Conservation (phyloP, 2,797 vertebrate species). For the Gastrophryne carolinensis region DNA sequence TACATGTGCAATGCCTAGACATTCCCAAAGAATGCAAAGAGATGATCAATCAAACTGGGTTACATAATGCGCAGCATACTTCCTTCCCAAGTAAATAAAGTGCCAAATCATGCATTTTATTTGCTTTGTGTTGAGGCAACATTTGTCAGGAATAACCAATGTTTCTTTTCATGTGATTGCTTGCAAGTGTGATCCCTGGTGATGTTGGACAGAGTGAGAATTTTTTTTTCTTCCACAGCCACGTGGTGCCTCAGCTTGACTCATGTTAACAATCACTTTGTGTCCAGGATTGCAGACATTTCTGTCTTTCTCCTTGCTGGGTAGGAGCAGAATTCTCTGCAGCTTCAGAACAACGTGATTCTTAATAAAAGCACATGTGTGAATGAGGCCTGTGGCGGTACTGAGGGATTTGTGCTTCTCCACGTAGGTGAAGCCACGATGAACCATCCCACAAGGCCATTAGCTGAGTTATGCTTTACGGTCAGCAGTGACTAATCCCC, state of each 20-base stretch:
- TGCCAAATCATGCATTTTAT: background rate
- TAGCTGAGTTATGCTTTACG: background rate
- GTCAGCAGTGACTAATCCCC: background rate
- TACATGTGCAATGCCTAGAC: background rate
- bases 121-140: background rate
- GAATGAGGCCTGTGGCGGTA: background rate
- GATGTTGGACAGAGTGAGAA: conserved; percentile 15
- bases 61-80: background rate
- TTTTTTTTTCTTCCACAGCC: conserved; percentile 6
- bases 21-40: background rate
- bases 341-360: background rate
- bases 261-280: conserved; percentile 15
- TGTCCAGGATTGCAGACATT: conserved; percentile 24
- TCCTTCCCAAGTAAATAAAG: background rate
- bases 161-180: conserved; percentile 30
- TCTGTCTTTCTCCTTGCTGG: background rate
- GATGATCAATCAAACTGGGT: background rate
- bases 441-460: background rate
- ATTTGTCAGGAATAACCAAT: background rate
- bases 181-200: background rate
- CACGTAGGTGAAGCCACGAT: background rate
- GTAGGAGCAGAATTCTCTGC: background rate
- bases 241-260: conserved; percentile 6
- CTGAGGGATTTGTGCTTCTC: background rate
- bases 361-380: too few species aligned